Percentiles rank a stretch among this genome's conserved stretches.
Conservation (phyloP, 2,113 vertebrate genomes). For the Podarcis muralis region DNA sequence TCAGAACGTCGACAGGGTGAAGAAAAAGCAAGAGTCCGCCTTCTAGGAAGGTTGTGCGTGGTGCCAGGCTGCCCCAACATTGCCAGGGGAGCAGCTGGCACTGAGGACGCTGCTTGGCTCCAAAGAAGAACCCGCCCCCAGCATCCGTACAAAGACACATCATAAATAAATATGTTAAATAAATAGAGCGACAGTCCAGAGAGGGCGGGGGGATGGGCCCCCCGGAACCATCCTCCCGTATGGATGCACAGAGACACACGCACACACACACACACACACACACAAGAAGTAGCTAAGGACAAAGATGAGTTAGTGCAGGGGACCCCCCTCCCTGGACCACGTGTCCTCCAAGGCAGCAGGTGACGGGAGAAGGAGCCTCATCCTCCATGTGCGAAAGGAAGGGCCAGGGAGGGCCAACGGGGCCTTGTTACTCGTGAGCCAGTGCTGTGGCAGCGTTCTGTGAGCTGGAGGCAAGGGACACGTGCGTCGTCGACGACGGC, state of each 20-base stretch:
- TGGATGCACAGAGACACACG: constrained; percentile 47
- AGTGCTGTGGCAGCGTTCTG: constrained; percentile 45
- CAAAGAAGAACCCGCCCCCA: neutral
- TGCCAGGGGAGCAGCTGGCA: accelerated
- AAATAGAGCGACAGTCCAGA: constrained; percentile 74
- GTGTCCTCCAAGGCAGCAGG: neutral
- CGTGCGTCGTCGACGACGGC: constrained; percentile 82
- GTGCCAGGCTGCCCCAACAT: neutral
- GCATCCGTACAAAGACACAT: constrained; percentile 36
- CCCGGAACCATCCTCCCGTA: constrained; percentile 22
- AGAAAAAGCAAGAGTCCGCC: neutral
- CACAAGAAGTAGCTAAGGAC: constrained; percentile 61
- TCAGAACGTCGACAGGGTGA: neutral
- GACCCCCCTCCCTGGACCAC: neutral
- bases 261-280: constrained; percentile 54
- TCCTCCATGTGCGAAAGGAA: neutral
- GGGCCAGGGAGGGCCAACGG: neutral
- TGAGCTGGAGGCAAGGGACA: constrained; percentile 80
- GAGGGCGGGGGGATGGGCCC: neutral
- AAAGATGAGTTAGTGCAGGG: constrained; percentile 47
- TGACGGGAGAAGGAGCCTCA: constrained; percentile 3
- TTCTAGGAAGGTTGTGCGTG: constrained; percentile 29
- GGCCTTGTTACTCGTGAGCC: constrained; percentile 72
- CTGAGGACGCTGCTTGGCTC: neutral
- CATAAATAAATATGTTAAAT: constrained; percentile 81